A percentile compares a stretch with the other conserved stretches of the same genome.
Evolutionary conservation across 2,888 invertebrate species (phyloP).

Genomic region (Xestia ashworthii): DNA sequence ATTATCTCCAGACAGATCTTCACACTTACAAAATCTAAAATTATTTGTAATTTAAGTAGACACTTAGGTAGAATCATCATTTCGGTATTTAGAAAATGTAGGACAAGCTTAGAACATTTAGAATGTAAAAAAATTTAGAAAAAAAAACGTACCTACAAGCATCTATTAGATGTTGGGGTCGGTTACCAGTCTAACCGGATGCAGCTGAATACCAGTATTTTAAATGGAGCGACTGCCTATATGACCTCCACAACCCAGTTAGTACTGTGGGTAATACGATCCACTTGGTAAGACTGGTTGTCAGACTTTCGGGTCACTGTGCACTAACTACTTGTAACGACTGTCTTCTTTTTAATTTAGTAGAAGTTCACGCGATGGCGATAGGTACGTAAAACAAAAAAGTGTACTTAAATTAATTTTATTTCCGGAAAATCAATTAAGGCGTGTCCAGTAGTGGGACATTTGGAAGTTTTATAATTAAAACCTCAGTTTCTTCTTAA

Average conservation of each 20-base stretch:
- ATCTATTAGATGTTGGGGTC: too few relatives aligned
- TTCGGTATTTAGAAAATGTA: not conserved
- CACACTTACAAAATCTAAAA: not conserved
- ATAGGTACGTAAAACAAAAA: too few relatives aligned
- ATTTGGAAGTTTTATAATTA: too few relatives aligned
- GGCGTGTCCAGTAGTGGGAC: too few relatives aligned
- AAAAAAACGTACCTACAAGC: too few relatives aligned
- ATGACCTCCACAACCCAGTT: not conserved
- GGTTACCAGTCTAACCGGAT: not conserved
- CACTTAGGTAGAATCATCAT: not conserved
- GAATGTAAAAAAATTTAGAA: not conserved
- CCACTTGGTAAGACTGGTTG: not conserved
- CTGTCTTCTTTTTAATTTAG: too few relatives aligned
- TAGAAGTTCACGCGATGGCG: too few relatives aligned
- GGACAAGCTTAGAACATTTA: not conserved
- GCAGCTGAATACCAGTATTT: not conserved
- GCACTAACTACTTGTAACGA: too few relatives aligned
- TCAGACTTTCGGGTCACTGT: too few relatives aligned
- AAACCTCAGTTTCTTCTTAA: too few relatives aligned
- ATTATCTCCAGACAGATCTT: not conserved
- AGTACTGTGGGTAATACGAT: not conserved
- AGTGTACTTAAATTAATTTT: too few relatives aligned
- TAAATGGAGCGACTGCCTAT: not conserved
- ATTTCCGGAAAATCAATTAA: too few relatives aligned
- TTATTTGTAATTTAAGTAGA: not conserved